Evolutionary conservation across 2,113 vertebrate genomes (phyloP).

Genomic region (Synodontis membranacea): DNA sequence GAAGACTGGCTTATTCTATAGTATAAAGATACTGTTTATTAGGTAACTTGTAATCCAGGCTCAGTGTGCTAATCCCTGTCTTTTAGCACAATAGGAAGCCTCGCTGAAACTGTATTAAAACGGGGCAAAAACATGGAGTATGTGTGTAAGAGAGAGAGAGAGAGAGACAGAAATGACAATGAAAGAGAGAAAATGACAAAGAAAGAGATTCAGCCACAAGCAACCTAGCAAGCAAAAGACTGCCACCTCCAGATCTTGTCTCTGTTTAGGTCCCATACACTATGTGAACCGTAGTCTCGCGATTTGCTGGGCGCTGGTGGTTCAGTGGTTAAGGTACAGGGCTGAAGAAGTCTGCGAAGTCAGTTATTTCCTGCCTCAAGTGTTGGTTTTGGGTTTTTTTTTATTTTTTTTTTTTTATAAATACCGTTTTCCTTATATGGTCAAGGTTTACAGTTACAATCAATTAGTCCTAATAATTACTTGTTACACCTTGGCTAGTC

Average conservation of each 20-base stretch:
- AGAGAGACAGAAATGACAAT: background rate
- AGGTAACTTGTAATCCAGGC: conserved; percentile 37
- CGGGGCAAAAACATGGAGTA: background rate
- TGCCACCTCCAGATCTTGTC: background rate
- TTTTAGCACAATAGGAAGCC: conserved; percentile 22
- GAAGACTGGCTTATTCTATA: conserved; percentile 10
- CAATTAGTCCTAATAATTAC: background rate
- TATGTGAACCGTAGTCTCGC: background rate
- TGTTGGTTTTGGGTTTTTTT: background rate
- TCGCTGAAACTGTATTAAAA: background rate
- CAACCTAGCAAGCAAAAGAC: background rate
- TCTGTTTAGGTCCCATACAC: background rate
- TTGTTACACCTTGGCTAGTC: background rate
- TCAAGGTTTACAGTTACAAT: background rate
- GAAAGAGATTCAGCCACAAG: background rate
- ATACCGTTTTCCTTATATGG: background rate
- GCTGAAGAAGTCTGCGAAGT: background rate
- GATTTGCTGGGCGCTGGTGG: background rate
- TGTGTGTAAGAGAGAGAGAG: background rate
- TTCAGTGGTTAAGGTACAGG: background rate
- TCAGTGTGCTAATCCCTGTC: conserved; percentile 35
- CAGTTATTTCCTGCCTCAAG: background rate
- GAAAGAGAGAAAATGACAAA: background rate
- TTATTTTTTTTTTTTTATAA: background rate
- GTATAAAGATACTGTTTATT: conserved; percentile 8